Base-by-base conservation (phyloP, 1,140 invertebrate species). In the Pseudomyrmex concolor region DNA sequence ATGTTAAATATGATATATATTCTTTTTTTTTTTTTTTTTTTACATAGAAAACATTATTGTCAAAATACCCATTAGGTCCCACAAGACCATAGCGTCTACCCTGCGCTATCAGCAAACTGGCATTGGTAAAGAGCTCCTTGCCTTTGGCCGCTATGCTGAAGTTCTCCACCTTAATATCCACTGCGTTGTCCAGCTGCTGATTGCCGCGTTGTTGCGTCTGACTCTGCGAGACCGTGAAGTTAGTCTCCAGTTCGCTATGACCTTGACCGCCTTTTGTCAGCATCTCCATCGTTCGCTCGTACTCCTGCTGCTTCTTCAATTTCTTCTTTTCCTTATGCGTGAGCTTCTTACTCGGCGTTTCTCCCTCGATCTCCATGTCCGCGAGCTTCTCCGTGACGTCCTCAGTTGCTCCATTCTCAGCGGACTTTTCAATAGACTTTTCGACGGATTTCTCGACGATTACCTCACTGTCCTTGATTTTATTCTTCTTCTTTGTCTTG, bases 91-190 rank as follows among this genome's bases (percentile, higher is more conserved):
- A 99, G 91, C 98, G 96, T 82, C 99, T 96, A 0, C 98, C 98
- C 91, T 98, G 96, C 3, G 99, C 98, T 87, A 99, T 99, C 25
- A 98, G 94, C 5, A 99, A 94, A 94, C 96, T 98, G 1, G 99
- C 99, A 95, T 99, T 99, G 12, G 98, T 97, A 94, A 99, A 99
- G 19, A 99, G 94, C 93, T 99, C 98, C 91, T 99, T 99, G 54
- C 99, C 99, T 93, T 98, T 98, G 0, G 99, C 99, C 25, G 98
- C 97, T 84, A 99, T 99, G 74, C 98, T 99, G 92, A 99, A 99
- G 94, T 99, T 99, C 92, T 99, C 99, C 25, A 99, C 97, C 95
- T 99, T 99, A 43, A 99, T 99, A 94, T 99, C 99, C 19, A 99
- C 97, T 3, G 98, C 98, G 93, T 99, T 98, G 92, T 99, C 99